Percentiles rank a stretch among this genome's conserved stretches.
These are phyloP conservation scores for Pocillopora verrucosa DNA, from an alignment of 64 coral and sea anemone genomes.

Conservation along the genomic window DNA sequence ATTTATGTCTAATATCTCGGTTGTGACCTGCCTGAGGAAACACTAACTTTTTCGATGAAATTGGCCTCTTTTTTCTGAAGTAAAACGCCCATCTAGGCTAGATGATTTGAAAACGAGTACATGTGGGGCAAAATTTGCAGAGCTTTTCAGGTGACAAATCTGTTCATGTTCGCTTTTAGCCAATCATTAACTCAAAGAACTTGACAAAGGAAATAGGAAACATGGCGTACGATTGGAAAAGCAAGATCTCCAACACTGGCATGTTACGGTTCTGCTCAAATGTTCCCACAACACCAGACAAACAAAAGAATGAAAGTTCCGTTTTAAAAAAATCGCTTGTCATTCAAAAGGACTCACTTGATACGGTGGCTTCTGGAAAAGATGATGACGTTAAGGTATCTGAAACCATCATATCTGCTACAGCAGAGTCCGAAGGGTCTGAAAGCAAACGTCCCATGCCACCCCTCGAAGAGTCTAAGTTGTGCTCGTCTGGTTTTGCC, in stretches of 20 bases:
- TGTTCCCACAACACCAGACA: background rate
- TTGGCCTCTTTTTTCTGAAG: no score
- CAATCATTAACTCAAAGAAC: conserved; percentile 59
- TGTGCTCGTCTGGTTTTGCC: background rate
- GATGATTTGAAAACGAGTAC: no score
- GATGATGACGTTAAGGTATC: background rate
- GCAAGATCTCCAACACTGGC: conserved; percentile 37
- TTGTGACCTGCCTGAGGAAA: no score
- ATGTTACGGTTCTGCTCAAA: conserved; percentile 52
- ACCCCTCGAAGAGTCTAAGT: background rate
- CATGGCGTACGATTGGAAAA: conserved; percentile 49
- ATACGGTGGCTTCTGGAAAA: background rate
- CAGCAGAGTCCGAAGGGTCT: background rate
- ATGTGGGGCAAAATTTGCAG: background rate
- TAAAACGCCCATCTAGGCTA: no score
- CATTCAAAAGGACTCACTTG: background rate
- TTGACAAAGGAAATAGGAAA: conserved; percentile 55
- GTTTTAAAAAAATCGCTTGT: background rate
- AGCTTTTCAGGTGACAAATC: background rate
- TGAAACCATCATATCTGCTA: background rate
- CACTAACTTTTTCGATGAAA: no score
- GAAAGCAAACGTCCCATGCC: background rate
- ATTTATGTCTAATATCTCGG: no score
- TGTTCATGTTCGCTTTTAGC: conserved; percentile 12
- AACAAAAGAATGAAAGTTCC: background rate